A percentile compares a stretch with the other conserved stretches of the same genome.
These are phyloP conservation scores for Menidia beryllina DNA, from an alignment of 2,113 vertebrate species.

Conservation along the genomic window DNA sequence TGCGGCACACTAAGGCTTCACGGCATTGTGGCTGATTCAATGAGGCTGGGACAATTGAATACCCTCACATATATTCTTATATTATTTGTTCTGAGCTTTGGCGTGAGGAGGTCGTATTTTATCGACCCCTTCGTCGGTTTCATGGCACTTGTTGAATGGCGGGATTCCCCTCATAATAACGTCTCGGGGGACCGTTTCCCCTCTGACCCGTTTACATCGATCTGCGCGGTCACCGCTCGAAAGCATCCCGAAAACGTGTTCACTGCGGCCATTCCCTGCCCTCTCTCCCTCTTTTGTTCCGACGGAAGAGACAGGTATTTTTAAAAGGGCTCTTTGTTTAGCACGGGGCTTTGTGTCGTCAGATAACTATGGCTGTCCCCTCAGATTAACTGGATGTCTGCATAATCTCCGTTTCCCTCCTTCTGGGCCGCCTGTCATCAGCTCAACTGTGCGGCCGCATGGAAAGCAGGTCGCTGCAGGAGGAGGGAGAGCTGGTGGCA, in stretches of 20 bases:
- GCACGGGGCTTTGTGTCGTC: slow-evolving; percentile 1
- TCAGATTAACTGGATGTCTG: slow-evolving; percentile 35
- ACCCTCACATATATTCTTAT: neutral
- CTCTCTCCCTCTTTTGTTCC: neutral
- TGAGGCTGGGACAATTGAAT: neutral
- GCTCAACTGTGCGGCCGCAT: slow-evolving; percentile 22
- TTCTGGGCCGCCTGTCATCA: slow-evolving; percentile 24
- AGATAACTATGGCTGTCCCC: slow-evolving; percentile 25
- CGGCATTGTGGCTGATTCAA: neutral
- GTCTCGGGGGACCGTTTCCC: neutral
- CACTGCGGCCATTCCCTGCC: neutral
- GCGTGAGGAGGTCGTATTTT: slow-evolving; percentile 8
- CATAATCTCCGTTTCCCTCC: slow-evolving; percentile 42
- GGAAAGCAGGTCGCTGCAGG: slow-evolving; percentile 34
- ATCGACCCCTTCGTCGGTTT: slow-evolving; percentile 28
- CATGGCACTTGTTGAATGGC: slow-evolving; percentile 63
- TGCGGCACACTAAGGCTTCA: neutral
- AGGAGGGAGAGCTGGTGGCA: slow-evolving; percentile 16
- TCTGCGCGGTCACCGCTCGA: neutral
- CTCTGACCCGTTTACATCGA: slow-evolving; percentile 11
- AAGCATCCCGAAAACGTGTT: neutral
- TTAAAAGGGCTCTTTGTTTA: slow-evolving; percentile 69
- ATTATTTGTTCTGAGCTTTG: neutral
- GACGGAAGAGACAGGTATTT: slow-evolving; percentile 69
- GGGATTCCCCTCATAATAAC: slow-evolving; percentile 24